These are phyloP conservation scores for Acanthochromis polyacanthus DNA, from an alignment of 2,113 vertebrate species.

Conservation along the genomic window DNA sequence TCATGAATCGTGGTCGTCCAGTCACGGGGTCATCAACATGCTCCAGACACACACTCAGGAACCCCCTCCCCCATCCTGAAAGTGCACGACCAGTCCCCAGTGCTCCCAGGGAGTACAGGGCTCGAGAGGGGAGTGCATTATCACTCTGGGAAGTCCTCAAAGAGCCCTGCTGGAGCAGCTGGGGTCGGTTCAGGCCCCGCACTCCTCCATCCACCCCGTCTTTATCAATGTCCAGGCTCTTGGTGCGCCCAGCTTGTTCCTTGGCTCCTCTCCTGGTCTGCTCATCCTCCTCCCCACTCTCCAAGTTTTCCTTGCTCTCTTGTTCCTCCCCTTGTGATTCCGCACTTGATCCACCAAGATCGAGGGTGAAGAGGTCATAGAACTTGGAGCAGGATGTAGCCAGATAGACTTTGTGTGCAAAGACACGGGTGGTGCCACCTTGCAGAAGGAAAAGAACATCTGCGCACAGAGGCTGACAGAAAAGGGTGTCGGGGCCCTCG, in stretches of 20 bases:
- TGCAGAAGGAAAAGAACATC: conserved; percentile 90
- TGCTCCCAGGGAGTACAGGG: conserved; percentile 61
- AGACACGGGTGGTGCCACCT: conserved; percentile 83
- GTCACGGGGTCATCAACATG: conserved; percentile 86
- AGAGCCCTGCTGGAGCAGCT: conserved; percentile 78
- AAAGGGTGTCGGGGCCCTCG: conserved; percentile 86
- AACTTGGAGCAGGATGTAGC: conserved; percentile 94
- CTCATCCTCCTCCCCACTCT: conserved; percentile 80
- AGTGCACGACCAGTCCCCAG: conserved; percentile 76
- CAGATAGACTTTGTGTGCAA: conserved; percentile 91
- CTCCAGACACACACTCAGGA: conserved; percentile 86
- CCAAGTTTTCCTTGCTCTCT: conserved; percentile 71
- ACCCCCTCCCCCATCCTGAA: conserved; percentile 89
- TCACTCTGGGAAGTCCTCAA: conserved; percentile 87
- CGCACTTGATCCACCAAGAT: conserved; percentile 65
- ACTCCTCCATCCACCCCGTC: conserved; percentile 71
- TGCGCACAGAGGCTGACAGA: conserved; percentile 87
- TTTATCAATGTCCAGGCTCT: conserved; percentile 86
- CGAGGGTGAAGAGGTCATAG: conserved; percentile 90
- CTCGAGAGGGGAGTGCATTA: conserved; percentile 80
- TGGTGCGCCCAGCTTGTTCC: conserved; percentile 86
- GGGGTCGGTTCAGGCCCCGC: conserved; percentile 69
- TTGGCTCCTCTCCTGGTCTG: conserved; percentile 80
- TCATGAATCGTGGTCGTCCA: conserved; percentile 85
- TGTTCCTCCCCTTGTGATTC: conserved; percentile 46